phyloP scores from a whole-genome alignment of 1,140 invertebrate genomes.

The Drosophila carrolli region DNA sequence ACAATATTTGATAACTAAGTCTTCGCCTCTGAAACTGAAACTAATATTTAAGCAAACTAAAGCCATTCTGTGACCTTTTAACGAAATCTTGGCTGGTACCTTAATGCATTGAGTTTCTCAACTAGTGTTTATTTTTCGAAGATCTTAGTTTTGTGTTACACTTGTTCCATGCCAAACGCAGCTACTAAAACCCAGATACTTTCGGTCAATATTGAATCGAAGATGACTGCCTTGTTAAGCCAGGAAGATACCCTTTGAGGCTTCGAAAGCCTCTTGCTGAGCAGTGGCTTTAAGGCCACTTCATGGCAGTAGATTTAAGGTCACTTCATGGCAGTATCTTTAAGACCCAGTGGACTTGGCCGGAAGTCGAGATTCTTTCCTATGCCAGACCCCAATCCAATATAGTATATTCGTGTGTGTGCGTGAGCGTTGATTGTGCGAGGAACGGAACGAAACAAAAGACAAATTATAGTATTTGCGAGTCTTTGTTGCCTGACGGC shows the following conservation, averaged over 20 bases:
- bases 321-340: slow-evolving; percentile 6
- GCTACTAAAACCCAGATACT: slow-evolving; percentile 9
- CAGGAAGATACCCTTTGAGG: neutral
- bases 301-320: slow-evolving; percentile 8
- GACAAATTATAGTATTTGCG: slow-evolving; percentile 60
- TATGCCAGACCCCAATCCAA: slow-evolving; percentile 4
- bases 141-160: slow-evolving; percentile 1
- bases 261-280: neutral
- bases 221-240: slow-evolving; percentile 3
- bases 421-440: slow-evolving; percentile 28
- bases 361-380: slow-evolving; percentile 29
- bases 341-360: slow-evolving; percentile 20
- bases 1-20: too few species aligned
- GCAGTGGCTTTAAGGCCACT: slow-evolving; percentile 12
- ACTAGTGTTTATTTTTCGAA: neutral
- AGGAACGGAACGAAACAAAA: slow-evolving; percentile 39
- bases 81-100: neutral
- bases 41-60: slow-evolving; percentile 1
- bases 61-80: neutral
- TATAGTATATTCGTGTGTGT: slow-evolving; percentile 31
- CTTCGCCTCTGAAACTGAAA: neutral
- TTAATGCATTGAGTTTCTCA: neutral
- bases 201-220: slow-evolving; percentile 22
- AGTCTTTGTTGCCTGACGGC: slow-evolving; percentile 53
- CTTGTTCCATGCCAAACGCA: neutral